Percentiles rank a stretch among this genome's conserved stretches.
Evolutionary conservation across 2,888 invertebrate genomes (phyloP).

Genomic region (Pseudoips prasinana): DNA sequence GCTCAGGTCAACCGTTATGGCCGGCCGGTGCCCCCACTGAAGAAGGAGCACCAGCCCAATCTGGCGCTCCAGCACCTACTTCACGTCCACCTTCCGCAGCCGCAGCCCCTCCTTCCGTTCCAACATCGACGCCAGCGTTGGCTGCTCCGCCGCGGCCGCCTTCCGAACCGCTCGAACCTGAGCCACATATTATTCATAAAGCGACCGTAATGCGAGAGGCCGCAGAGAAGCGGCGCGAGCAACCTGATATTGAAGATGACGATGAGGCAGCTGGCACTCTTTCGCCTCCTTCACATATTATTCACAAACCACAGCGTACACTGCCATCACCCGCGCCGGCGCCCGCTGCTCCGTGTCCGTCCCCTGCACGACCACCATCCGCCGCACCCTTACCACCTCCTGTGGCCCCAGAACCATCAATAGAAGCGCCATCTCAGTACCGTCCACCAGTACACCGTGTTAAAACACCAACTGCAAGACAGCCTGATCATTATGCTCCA

Average conservation of each 20-base stretch:
- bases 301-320: conserved; percentile 64
- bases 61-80: conserved; percentile 67
- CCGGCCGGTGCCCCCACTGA: conserved; percentile 55
- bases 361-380: conserved; percentile 65
- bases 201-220: conserved; percentile 80
- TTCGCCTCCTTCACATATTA: conserved; percentile 77
- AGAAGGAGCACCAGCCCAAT: conserved; percentile 68
- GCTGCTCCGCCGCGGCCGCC: conserved; percentile 70
- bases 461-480: conserved; percentile 61
- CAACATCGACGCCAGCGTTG: conserved; percentile 51
- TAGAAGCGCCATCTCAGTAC: conserved; percentile 50
- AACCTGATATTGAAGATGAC: conserved; percentile 70
- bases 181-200: conserved; percentile 79
- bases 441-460: conserved; percentile 55
- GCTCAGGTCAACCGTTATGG: conserved; percentile 64
- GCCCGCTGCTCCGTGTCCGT: conserved; percentile 56
- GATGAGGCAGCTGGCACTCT: conserved; percentile 62
- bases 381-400: conserved; percentile 46
- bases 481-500: conserved; percentile 61
- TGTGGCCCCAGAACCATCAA: conserved; percentile 48
- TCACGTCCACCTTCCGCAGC: conserved; percentile 78
- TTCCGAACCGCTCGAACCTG: conserved; percentile 75
- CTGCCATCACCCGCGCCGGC: conserved; percentile 68
- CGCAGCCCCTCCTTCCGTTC: conserved; percentile 60
- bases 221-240: conserved; percentile 70